These are phyloP conservation scores for Semicossyphus pulcher DNA, from an alignment of 2,113 vertebrate species.

Conservation along the genomic window DNA sequence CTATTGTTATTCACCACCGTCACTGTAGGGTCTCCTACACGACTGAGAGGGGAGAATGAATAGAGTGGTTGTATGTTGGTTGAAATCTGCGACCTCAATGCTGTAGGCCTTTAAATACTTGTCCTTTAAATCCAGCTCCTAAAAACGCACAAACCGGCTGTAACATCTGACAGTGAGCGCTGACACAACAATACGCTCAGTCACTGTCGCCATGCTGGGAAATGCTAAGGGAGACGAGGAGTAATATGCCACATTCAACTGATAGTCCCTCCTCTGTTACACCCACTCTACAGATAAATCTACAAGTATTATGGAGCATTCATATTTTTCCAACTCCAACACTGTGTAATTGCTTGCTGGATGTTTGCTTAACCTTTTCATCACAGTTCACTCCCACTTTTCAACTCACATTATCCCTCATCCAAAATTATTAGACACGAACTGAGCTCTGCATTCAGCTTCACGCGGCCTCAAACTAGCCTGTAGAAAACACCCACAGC, in stretches of 20 bases:
- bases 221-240: background rate
- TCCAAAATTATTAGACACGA: background rate
- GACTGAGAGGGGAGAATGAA: too few relatives aligned
- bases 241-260: background rate
- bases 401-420: constrained; percentile 6
- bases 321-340: background rate
- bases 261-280: background rate
- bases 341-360: background rate
- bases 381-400: constrained; percentile 22
- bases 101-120: background rate
- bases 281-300: background rate
- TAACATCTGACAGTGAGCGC: constrained; percentile 31
- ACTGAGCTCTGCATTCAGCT: constrained; percentile 3
- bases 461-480: background rate
- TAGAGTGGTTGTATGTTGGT: too few relatives aligned
- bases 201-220: constrained; percentile 18
- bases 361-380: constrained; percentile 33
- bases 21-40: too few relatives aligned
- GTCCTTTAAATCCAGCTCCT: background rate
- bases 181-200: constrained; percentile 7
- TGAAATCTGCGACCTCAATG: background rate
- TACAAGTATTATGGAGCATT: background rate
- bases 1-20: too few relatives aligned
- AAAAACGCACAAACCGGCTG: background rate
- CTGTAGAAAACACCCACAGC: background rate